Evolutionary conservation across 2,888 invertebrate genomes (phyloP).

Genomic region (Eupithecia subfuscata): DNA sequence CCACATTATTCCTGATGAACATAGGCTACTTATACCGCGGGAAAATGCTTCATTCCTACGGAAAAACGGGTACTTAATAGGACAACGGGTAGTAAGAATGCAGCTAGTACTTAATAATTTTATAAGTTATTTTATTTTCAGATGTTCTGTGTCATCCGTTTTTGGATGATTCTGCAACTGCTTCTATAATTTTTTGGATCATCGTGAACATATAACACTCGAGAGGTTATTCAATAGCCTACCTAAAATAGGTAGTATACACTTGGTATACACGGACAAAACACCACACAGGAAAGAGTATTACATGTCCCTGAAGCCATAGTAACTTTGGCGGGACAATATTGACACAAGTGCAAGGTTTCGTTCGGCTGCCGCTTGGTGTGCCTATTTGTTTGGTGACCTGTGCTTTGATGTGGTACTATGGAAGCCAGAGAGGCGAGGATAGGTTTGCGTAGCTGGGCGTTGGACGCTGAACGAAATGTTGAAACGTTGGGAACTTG

Average conservation of each 20-base stretch:
- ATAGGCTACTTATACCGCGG: too few relatives aligned
- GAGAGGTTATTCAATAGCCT: background rate
- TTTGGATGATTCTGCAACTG: too few relatives aligned
- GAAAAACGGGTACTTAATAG: too few relatives aligned
- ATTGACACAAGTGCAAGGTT: conserved; percentile 76
- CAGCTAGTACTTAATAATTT: too few relatives aligned
- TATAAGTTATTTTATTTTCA: too few relatives aligned
- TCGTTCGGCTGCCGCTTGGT: conserved; percentile 42
- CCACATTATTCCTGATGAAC: too few relatives aligned
- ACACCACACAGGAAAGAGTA: conserved; percentile 40
- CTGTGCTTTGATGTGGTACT: conserved; percentile 44
- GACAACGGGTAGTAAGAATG: too few relatives aligned
- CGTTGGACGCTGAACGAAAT: conserved; percentile 21
- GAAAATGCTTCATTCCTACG: too few relatives aligned
- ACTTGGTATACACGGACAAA: background rate
- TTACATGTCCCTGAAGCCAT: conserved; percentile 68
- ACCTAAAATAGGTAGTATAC: background rate
- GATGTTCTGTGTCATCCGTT: too few relatives aligned
- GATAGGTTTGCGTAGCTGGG: conserved; percentile 49
- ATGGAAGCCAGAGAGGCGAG: conserved; percentile 37
- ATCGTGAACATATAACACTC: background rate
- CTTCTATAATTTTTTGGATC: background rate
- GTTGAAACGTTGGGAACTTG: background rate
- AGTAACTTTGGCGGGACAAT: conserved; percentile 61
- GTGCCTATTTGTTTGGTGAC: conserved; percentile 44